phyloP scores from a whole-genome alignment of 2,797 vertebrate species.

The Anomalospiza imberbis region DNA sequence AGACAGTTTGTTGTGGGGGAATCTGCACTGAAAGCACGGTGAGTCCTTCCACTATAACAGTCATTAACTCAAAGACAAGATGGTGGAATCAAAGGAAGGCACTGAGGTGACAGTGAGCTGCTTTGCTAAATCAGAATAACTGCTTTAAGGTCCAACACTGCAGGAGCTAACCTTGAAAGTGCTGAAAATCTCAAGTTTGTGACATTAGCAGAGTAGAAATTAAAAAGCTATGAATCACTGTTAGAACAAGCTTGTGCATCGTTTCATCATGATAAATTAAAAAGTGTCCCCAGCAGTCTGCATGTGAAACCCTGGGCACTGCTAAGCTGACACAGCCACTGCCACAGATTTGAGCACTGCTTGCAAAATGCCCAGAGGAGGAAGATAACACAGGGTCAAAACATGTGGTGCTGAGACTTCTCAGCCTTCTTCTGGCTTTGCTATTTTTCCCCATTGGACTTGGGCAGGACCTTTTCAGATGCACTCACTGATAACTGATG shows the following conservation, averaged over 20 bases:
- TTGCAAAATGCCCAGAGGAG: background rate
- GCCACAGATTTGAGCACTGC: background rate
- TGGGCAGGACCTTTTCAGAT: background rate
- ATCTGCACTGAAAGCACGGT: background rate
- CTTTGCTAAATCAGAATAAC: background rate
- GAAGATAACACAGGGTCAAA: background rate
- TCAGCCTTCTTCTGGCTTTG: too few relatives aligned
- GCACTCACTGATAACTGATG: background rate
- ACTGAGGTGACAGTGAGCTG: conserved; percentile 4
- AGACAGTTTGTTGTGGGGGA: background rate
- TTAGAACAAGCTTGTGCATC: background rate
- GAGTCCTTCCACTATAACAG: background rate
- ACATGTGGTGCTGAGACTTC: background rate
- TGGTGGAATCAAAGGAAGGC: conserved; percentile 3
- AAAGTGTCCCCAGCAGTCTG: background rate
- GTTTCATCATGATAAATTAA: background rate
- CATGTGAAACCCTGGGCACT: background rate
- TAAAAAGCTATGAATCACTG: background rate
- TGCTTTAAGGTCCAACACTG: background rate
- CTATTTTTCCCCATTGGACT: background rate
- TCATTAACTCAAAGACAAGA: background rate
- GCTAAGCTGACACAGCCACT: background rate
- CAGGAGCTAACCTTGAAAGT: background rate
- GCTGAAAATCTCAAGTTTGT: background rate
- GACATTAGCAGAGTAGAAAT: background rate